Conservation (phyloP, 2,888 invertebrate genomes). For the Eupithecia pulchellata region DNA sequence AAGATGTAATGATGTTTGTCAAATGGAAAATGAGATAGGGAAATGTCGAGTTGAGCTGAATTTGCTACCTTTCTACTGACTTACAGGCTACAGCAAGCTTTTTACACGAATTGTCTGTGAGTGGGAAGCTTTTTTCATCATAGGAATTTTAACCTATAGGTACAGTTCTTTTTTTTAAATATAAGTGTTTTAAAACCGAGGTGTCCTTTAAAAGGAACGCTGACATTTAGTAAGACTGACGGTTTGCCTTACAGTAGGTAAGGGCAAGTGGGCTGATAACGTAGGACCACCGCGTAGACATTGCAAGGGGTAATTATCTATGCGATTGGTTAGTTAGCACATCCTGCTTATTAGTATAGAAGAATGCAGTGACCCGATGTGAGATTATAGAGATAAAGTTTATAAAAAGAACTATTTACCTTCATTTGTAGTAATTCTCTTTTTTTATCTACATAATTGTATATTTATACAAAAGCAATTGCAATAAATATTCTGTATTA, state of each 20-base stretch:
- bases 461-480: neutral
- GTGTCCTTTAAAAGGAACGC: conserved; percentile 69
- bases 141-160: neutral
- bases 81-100: conserved; percentile 29
- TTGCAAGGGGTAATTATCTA: conserved; percentile 9
- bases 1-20: conserved; percentile 85
- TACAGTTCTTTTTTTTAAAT: conserved; percentile 6
- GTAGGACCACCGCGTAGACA: conserved; percentile 32
- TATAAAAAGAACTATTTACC: neutral
- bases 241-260: conserved; percentile 51
- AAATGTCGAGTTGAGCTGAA: conserved; percentile 77
- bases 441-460: neutral
- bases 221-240: conserved; percentile 75
- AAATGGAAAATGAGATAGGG: conserved; percentile 86
- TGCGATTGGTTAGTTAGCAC: neutral
- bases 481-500: neutral
- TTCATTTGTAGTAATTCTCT: neutral
- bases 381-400: neutral
- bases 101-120: neutral
- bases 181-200: conserved; percentile 47
- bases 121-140: conserved; percentile 1
- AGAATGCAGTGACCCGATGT: neutral
- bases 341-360: neutral
- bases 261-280: conserved; percentile 55
- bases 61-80: conserved; percentile 77